Percentiles rank a stretch among this genome's conserved stretches.
These are phyloP conservation scores for Lepilemur ruficaudatus DNA, from an alignment of 2,797 vertebrate species.

Conservation along the genomic window DNA sequence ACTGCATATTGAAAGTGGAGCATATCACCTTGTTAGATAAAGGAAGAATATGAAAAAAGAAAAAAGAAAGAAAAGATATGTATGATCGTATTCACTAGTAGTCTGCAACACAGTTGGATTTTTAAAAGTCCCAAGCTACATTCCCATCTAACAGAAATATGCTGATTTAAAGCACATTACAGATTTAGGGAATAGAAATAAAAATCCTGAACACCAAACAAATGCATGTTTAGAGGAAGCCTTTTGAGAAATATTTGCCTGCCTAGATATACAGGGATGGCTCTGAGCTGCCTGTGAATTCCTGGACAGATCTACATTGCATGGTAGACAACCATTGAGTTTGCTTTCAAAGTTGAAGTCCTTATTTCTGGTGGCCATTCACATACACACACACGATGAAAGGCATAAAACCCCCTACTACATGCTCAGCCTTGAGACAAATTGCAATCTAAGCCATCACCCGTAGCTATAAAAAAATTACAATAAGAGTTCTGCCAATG, in stretches of 20 bases:
- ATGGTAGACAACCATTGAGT: not conserved
- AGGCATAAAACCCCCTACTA: not conserved
- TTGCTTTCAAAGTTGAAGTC: conserved; percentile 18
- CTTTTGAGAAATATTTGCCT: conserved; percentile 21
- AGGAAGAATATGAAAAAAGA: not conserved
- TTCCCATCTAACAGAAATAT: not conserved
- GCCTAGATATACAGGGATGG: not conserved
- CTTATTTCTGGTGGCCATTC: not conserved
- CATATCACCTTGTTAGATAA: not conserved
- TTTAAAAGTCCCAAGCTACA: not conserved
- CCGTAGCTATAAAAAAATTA: not conserved
- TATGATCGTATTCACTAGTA: not conserved
- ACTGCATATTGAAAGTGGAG: conserved; percentile 14
- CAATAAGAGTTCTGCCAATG: not conserved
- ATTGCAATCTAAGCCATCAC: not conserved
- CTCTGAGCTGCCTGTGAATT: not conserved
- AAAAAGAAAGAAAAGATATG: not conserved
- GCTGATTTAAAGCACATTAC: conserved; percentile 8
- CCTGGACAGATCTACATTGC: not conserved
- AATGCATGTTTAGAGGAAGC: not conserved
- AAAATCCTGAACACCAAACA: not conserved
- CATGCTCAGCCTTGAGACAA: not conserved
- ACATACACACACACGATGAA: not conserved
- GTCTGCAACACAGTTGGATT: not conserved
- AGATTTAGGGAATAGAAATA: conserved; percentile 22